phyloP scores from a whole-genome alignment of 1,140 invertebrate genomes.

The Drosophila takahashii region DNA sequence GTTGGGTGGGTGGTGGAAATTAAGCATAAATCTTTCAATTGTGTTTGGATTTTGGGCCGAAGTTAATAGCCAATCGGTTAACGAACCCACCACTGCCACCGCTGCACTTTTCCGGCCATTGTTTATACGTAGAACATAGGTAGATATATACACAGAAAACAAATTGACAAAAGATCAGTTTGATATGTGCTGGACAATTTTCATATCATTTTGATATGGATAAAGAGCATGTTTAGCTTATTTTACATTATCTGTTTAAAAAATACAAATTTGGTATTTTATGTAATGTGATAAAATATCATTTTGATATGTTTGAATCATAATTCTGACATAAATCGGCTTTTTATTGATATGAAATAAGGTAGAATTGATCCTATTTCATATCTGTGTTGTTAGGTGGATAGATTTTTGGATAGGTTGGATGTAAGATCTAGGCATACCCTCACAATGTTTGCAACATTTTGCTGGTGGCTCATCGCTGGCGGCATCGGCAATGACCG shows the following conservation, averaged over 20 bases:
- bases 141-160: neutral
- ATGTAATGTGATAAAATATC: no score
- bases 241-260: no score
- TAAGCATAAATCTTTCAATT: slow-evolving; percentile 80
- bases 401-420: slow-evolving; percentile 29
- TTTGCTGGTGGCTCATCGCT: slow-evolving; percentile 85
- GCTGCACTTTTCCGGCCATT: slow-evolving; percentile 36
- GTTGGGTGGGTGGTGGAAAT: slow-evolving; percentile 39
- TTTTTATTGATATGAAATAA: no score
- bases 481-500: slow-evolving; percentile 84
- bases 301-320: no score
- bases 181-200: no score
- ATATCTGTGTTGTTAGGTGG: no score
- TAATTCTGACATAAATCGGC: no score
- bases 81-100: slow-evolving; percentile 54
- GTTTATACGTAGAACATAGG: neutral
- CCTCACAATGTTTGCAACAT: slow-evolving; percentile 85
- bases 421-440: slow-evolving; percentile 79
- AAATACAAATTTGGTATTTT: no score
- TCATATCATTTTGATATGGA: no score
- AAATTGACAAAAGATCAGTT: no score
- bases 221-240: no score
- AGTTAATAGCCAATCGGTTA: slow-evolving; percentile 78
- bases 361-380: no score
- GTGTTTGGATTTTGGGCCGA: slow-evolving; percentile 72